Base-by-base conservation (phyloP, 2,113 vertebrate genomes). In the Poecilia latipinna region DNA sequence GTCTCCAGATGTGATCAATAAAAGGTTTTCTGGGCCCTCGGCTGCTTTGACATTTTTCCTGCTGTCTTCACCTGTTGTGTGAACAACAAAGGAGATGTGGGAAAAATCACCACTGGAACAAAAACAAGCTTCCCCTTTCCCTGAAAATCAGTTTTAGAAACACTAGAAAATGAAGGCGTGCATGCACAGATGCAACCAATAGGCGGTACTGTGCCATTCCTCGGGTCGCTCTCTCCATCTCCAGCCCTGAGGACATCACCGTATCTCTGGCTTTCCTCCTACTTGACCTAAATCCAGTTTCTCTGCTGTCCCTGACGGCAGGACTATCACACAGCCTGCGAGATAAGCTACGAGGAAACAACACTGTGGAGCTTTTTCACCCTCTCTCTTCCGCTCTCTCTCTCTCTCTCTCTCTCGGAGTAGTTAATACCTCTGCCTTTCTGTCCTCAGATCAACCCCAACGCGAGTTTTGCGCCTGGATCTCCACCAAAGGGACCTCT, bases 241-340 rank as follows among this genome's bases (percentile, higher is more conserved):
- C 75, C 85, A 87, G 86, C 85, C 90, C 88, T 37, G 68, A 88
- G 91, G 90, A 92, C 83, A 91, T 72, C 83, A 66, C 82, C 70
- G 88, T 77, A 67, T 86, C 91, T 86, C 84, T 91, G 83, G 89
- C 86, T 93, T 93, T 93, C 93, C 93, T 93, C 85, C 91, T 91
- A 91, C 93, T 92, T 96, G 95, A 96, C 95, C 96, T 95, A 96
- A 94, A 96, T 96, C 93, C 94, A 91, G 82, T 91, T 85, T 88
- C 86, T 87, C 89, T 81, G 75, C 88, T 84, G 69, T 91, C 89
- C 90, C 92, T 74, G 67, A 78, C 79, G 87, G 86, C 90, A 28
- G 90, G 89, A 80, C 89, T 6, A 86, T 77, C 79, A 48, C 83
- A 82, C 83, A 83, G 77, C 65, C 75, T 88, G 69, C 15, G 65